A percentile compares a stretch with the other conserved stretches of the same genome.
phyloP scores from a whole-genome alignment of 1,140 invertebrate genomes.

The Temnothorax curvispinosus region DNA sequence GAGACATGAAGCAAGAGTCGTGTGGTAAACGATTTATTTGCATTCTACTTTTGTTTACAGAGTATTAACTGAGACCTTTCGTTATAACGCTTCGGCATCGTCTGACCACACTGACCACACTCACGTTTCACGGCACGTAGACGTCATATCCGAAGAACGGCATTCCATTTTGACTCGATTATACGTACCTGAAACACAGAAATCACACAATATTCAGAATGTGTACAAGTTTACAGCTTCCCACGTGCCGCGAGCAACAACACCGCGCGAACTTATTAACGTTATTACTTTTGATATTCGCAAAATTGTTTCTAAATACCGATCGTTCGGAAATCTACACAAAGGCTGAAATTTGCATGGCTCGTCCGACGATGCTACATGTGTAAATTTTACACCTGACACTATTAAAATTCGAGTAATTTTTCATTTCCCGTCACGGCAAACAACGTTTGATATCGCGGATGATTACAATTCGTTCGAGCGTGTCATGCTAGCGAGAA shows the following conservation, averaged over 20 bases:
- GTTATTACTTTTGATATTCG: background rate
- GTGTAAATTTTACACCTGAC: background rate
- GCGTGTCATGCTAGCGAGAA: background rate
- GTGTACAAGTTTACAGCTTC: background rate
- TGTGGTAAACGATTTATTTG: slow-evolving; percentile 72
- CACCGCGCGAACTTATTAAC: background rate
- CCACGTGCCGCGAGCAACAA: background rate
- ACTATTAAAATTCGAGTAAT: slow-evolving; percentile 15
- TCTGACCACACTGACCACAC: slow-evolving; percentile 69
- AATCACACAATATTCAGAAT: slow-evolving; percentile 43
- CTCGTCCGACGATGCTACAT: background rate
- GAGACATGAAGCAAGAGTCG: slow-evolving; percentile 53
- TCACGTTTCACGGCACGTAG: slow-evolving; percentile 36
- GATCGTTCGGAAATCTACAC: background rate
- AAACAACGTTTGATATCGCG: slow-evolving; percentile 2
- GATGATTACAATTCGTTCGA: slow-evolving; percentile 17
- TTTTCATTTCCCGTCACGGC: background rate
- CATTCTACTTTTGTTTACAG: slow-evolving; percentile 72
- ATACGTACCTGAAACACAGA: slow-evolving; percentile 73
- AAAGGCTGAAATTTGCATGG: background rate
- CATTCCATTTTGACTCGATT: background rate
- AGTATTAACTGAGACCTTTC: slow-evolving; percentile 69
- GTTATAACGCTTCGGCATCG: slow-evolving; percentile 59
- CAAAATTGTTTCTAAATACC: slow-evolving; percentile 3
- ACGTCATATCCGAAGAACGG: background rate